Conservation (phyloP, 2,888 invertebrate genomes). For the Lasiommata megera region DNA sequence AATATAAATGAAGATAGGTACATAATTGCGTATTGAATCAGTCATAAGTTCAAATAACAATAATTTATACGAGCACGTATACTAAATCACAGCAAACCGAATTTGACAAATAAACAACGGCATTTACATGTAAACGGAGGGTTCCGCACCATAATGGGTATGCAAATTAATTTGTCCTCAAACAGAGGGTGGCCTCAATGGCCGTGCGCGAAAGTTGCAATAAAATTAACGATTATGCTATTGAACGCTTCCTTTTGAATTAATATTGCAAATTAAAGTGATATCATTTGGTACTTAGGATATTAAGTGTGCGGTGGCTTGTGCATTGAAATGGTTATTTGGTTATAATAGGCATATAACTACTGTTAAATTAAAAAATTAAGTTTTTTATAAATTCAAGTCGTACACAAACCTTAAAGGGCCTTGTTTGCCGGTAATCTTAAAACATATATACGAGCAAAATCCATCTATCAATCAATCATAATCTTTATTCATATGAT, state of each 20-base stretch:
- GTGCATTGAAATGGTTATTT: neutral
- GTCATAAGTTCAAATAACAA: neutral
- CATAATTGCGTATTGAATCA: neutral
- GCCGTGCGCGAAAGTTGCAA: slow-evolving; percentile 48
- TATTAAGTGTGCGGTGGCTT: slow-evolving; percentile 14
- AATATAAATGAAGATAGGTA: no score
- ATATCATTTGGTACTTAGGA: slow-evolving; percentile 11
- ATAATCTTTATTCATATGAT: no score
- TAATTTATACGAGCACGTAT: slow-evolving; percentile 14
- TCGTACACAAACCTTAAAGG: no score
- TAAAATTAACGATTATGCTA: slow-evolving; percentile 44
- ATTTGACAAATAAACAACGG: slow-evolving; percentile 67
- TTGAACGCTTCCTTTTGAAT: slow-evolving; percentile 27
- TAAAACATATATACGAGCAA: no score
- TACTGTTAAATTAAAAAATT: no score
- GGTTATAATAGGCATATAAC: no score
- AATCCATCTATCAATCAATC: no score
- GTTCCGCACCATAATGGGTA: slow-evolving; percentile 54
- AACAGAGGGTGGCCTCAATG: slow-evolving; percentile 45
- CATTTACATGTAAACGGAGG: slow-evolving; percentile 55
- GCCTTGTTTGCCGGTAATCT: no score
- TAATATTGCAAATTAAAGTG: slow-evolving; percentile 23
- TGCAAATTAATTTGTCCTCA: slow-evolving; percentile 62
- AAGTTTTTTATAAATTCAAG: no score
- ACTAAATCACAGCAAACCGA: slow-evolving; percentile 55